These are phyloP conservation scores for Copidosoma floridanum DNA, from an alignment of 1,140 invertebrate species.

Conservation along the genomic window DNA sequence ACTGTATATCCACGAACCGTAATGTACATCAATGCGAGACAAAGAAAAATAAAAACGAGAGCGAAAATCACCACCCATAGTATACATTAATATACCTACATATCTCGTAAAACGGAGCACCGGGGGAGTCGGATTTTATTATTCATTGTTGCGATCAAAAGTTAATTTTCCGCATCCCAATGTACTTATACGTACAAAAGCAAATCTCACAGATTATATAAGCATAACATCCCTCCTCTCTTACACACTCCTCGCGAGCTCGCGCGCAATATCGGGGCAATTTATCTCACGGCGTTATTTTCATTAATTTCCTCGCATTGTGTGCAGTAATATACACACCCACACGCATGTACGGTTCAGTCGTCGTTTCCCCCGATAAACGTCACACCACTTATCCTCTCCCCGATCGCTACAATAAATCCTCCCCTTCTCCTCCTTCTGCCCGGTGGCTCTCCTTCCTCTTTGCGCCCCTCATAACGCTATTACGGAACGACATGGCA, in stretches of 20 bases:
- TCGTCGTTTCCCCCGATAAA: conserved; percentile 18
- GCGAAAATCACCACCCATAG: no score
- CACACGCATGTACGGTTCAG: no score
- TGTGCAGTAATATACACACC: no score
- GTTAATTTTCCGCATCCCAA: conserved; percentile 17
- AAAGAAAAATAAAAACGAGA: conserved; percentile 5
- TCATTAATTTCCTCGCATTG: conserved; percentile 28
- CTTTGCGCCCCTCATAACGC: not conserved
- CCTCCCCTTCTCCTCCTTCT: not conserved
- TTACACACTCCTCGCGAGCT: not conserved
- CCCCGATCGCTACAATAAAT: conserved; percentile 27
- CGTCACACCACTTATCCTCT: conserved; percentile 26
- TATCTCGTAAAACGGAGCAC: conserved; percentile 1
- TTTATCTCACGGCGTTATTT: conserved; percentile 27
- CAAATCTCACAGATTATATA: conserved; percentile 24
- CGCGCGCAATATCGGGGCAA: conserved; percentile 15
- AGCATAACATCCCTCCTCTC: no score
- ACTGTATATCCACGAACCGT: no score
- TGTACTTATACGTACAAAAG: no score
- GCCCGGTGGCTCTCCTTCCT: not conserved
- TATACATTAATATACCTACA: no score
- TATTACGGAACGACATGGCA: conserved; percentile 12
- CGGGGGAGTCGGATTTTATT: conserved; percentile 1
- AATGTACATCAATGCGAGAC: no score
- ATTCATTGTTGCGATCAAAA: conserved; percentile 19